phyloP scores from a whole-genome alignment of 2,113 vertebrate genomes.

The Hassar affinis region DNA sequence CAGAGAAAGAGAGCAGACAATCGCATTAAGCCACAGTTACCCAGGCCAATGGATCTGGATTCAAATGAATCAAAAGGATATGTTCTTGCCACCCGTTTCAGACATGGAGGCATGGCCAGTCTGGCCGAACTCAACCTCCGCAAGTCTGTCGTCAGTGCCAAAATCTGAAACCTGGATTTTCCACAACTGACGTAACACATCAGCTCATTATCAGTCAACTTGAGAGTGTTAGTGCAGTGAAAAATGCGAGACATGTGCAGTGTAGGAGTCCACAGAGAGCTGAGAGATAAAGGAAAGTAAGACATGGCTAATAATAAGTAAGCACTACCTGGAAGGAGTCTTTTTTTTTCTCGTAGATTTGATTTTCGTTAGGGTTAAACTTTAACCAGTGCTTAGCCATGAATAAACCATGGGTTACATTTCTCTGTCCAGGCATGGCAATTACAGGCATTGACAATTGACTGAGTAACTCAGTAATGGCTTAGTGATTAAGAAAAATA shows the following conservation, averaged over 20 bases:
- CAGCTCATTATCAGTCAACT: slow-evolving; percentile 21
- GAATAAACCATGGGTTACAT: slow-evolving; percentile 22
- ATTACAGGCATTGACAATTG: slow-evolving; percentile 25
- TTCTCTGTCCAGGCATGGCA: slow-evolving; percentile 5
- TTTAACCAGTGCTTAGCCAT: not conserved
- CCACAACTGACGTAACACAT: slow-evolving; percentile 8
- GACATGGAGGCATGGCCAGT: not conserved
- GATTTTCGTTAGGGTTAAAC: slow-evolving; percentile 29
- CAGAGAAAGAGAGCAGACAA: slow-evolving; percentile 51
- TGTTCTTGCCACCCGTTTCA: slow-evolving; percentile 16
- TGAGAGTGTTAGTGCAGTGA: not conserved
- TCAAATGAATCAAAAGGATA: slow-evolving; percentile 48
- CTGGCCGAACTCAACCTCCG: not conserved
- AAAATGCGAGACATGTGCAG: slow-evolving; percentile 2
- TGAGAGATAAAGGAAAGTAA: not conserved
- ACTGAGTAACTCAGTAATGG: slow-evolving; percentile 23
- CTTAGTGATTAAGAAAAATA: not conserved
- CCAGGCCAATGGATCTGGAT: slow-evolving; percentile 57
- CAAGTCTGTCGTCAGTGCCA: slow-evolving; percentile 11
- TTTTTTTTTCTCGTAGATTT: not conserved
- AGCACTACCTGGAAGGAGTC: not conserved
- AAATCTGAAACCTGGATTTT: slow-evolving; percentile 10
- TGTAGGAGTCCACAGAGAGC: not conserved
- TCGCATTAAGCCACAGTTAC: slow-evolving; percentile 58
- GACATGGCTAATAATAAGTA: slow-evolving; percentile 25